phyloP scores from a whole-genome alignment of 2,888 invertebrate genomes.

The Caenorhabditis becei region DNA sequence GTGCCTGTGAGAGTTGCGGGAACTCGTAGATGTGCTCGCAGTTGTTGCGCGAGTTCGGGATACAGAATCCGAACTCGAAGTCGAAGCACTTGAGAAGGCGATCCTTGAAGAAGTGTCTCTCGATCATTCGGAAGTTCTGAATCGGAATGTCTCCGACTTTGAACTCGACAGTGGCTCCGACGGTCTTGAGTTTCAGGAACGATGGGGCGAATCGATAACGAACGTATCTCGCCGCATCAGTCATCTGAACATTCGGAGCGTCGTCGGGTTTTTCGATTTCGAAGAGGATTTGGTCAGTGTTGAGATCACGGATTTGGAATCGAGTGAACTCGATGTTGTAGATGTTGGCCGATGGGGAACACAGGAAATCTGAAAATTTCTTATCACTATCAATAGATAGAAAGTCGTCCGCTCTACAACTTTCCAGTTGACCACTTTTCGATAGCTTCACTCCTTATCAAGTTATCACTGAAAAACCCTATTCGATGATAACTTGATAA shows the following conservation, averaged over 20 bases:
- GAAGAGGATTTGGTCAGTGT: slow-evolving; percentile 91
- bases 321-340: slow-evolving; percentile 98
- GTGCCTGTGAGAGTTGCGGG: slow-evolving; percentile 88
- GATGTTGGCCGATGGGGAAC: slow-evolving; percentile 94
- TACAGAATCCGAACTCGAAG: slow-evolving; percentile 99
- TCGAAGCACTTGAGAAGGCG: slow-evolving; percentile 96
- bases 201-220: slow-evolving; percentile 98
- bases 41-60: slow-evolving; percentile 96
- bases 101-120: slow-evolving; percentile 92
- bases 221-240: slow-evolving; percentile 95
- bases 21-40: slow-evolving; percentile 99
- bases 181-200: slow-evolving; percentile 92
- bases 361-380: slow-evolving; percentile 89
- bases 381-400: too few relatives aligned
- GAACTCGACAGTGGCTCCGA: slow-evolving; percentile 99
- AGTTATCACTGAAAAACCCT: too few relatives aligned
- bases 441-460: too few relatives aligned
- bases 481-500: too few relatives aligned
- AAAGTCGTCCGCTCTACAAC: too few relatives aligned
- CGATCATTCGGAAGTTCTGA: slow-evolving; percentile 97
- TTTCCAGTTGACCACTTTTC: too few relatives aligned
- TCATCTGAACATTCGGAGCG: slow-evolving; percentile 71
- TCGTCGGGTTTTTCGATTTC: slow-evolving; percentile 91
- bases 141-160: slow-evolving; percentile 94
- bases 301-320: slow-evolving; percentile 95